These are phyloP conservation scores for Exocentrus adspersus DNA, from an alignment of 2,888 invertebrate species.

Conservation along the genomic window DNA sequence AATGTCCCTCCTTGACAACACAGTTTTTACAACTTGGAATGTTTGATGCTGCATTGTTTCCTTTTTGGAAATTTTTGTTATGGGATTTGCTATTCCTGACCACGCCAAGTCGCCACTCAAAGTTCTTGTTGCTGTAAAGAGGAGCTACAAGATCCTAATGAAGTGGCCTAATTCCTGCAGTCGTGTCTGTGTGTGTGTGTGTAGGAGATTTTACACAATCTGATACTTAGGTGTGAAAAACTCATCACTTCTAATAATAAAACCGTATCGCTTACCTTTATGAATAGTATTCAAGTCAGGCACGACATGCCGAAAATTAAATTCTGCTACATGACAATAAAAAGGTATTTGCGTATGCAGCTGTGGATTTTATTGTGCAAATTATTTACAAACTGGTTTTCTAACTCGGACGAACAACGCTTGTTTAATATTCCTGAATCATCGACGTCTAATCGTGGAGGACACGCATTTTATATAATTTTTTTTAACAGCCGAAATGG, in stretches of 20 bases:
- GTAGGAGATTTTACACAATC: background rate
- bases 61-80: too few relatives aligned
- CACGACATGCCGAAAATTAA: background rate
- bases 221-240: background rate
- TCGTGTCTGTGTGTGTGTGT: background rate
- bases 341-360: slow-evolving; percentile 3
- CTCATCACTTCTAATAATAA: background rate
- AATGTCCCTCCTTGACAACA: too few relatives aligned
- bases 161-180: background rate
- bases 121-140: background rate
- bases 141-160: too few relatives aligned
- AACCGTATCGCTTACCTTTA: background rate
- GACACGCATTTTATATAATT: background rate
- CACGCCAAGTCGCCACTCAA: too few relatives aligned
- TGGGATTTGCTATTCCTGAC: too few relatives aligned
- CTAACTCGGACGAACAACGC: background rate
- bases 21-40: too few relatives aligned
- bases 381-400: slow-evolving; percentile 14
- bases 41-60: too few relatives aligned
- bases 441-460: background rate
- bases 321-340: background rate
- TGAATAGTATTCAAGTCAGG: background rate
- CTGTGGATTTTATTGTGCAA: slow-evolving; percentile 8
- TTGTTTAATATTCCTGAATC: background rate
- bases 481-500: background rate